Conservation (phyloP, 2,113 vertebrate genomes). For the Indicator maculatus region DNA sequence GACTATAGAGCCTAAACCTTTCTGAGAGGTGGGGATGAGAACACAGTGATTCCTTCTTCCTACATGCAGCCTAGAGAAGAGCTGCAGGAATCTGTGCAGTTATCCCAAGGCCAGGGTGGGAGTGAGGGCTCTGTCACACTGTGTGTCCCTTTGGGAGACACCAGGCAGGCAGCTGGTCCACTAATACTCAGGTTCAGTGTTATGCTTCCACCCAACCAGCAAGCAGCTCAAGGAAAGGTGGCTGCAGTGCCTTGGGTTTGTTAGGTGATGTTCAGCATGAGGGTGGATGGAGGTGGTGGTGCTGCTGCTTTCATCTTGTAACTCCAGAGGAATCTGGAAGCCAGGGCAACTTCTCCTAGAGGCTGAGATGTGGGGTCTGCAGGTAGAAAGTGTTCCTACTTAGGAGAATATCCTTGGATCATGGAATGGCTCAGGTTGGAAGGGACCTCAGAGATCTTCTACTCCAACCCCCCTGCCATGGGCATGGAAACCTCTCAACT, state of each 20-base stretch:
- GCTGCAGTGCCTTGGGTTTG: too few species aligned
- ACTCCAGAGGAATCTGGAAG: background rate
- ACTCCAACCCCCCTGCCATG: too few species aligned
- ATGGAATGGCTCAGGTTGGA: too few species aligned
- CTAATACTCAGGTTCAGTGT: accelerated
- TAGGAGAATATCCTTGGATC: background rate
- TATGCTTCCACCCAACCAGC: background rate
- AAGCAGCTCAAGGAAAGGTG: background rate
- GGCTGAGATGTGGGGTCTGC: background rate
- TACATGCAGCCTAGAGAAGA: background rate
- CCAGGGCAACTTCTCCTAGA: background rate
- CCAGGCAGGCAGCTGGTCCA: background rate
- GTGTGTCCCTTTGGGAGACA: background rate
- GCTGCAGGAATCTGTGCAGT: accelerated
- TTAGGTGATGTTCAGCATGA: background rate
- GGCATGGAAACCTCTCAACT: too few species aligned
- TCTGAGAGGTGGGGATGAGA: background rate
- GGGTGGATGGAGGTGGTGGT: background rate
- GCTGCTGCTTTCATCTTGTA: background rate
- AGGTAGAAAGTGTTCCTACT: background rate
- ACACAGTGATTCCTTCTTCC: background rate
- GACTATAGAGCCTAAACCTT: background rate
- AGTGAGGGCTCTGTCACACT: background rate
- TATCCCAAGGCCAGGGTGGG: background rate
- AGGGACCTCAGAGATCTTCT: too few species aligned